Conservation (phyloP, 2,888 invertebrate genomes). For the Helicoverpa assulta region DNA sequence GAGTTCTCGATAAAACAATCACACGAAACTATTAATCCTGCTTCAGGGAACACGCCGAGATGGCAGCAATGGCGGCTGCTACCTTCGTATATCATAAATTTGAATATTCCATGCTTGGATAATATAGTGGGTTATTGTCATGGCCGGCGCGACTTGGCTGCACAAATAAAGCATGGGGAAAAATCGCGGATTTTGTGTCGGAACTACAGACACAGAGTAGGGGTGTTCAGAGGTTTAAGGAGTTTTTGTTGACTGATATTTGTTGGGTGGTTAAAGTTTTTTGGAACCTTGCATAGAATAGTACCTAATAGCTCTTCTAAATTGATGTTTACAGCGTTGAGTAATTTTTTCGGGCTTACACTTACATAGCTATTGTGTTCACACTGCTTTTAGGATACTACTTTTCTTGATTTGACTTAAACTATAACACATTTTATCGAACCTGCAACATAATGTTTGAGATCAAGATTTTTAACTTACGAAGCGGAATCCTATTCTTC, state of each 20-base stretch:
- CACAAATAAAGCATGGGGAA: slow-evolving; percentile 78
- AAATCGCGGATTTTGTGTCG: slow-evolving; percentile 81
- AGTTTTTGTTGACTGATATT: background rate
- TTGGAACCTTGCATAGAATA: no score
- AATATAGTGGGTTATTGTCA: slow-evolving; percentile 88
- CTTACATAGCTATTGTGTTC: no score
- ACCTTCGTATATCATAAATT: slow-evolving; percentile 85
- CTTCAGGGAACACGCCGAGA: slow-evolving; percentile 67
- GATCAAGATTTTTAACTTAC: no score
- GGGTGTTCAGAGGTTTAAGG: slow-evolving; percentile 42
- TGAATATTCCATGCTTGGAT: slow-evolving; percentile 82
- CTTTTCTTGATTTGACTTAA: no score
- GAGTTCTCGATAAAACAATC: slow-evolving; percentile 59
- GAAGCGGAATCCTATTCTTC: no score
- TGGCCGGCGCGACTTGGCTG: slow-evolving; percentile 64
- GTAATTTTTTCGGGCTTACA: no score
- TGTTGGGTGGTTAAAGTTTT: no score
- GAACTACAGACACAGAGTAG: slow-evolving; percentile 70
- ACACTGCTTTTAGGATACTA: no score
- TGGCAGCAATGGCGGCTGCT: slow-evolving; percentile 74
- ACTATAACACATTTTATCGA: no score
- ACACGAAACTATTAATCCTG: slow-evolving; percentile 72
- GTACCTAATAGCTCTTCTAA: no score
- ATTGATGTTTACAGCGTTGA: no score
- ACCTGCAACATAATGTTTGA: no score